These are phyloP conservation scores for Papilio polytes DNA, from an alignment of 1,140 invertebrate genomes.

Conservation along the genomic window DNA sequence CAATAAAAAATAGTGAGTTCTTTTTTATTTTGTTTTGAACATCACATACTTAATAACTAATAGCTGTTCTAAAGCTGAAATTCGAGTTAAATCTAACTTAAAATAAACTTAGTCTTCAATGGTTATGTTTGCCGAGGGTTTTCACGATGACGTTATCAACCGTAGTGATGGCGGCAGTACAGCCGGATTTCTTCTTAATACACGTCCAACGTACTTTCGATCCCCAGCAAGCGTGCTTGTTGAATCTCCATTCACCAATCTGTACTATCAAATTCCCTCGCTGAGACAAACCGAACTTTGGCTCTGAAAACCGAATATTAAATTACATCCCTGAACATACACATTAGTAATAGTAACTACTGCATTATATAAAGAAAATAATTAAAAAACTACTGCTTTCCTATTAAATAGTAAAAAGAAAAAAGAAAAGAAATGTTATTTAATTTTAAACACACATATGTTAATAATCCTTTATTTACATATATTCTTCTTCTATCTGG, in stretches of 20 bases:
- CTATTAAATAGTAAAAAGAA: too few relatives aligned
- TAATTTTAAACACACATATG: too few relatives aligned
- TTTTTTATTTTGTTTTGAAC: neutral
- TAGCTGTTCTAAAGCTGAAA: neutral
- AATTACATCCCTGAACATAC: slow-evolving; percentile 22
- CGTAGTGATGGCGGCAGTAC: slow-evolving; percentile 72
- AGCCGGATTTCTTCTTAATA: slow-evolving; percentile 75
- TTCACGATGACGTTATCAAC: slow-evolving; percentile 75
- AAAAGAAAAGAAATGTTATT: neutral
- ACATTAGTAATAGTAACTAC: neutral
- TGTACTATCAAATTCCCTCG: slow-evolving; percentile 75
- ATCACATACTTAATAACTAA: neutral
- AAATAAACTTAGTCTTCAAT: slow-evolving; percentile 48
- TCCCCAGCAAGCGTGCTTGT: slow-evolving; percentile 74
- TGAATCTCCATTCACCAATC: slow-evolving; percentile 76
- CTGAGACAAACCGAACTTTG: slow-evolving; percentile 73
- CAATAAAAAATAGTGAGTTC: neutral
- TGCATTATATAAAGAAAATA: neutral
- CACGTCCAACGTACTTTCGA: slow-evolving; percentile 75
- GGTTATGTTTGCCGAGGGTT: slow-evolving; percentile 72
- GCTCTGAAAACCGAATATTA: slow-evolving; percentile 62
- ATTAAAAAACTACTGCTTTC: neutral
- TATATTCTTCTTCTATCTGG: too few relatives aligned
- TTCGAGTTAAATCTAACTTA: neutral
- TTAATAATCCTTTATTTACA: too few relatives aligned